A percentile compares a stretch with the other conserved stretches of the same genome.
phyloP scores from a whole-genome alignment of 2,888 invertebrate genomes.

The Oxytorus armatus region DNA sequence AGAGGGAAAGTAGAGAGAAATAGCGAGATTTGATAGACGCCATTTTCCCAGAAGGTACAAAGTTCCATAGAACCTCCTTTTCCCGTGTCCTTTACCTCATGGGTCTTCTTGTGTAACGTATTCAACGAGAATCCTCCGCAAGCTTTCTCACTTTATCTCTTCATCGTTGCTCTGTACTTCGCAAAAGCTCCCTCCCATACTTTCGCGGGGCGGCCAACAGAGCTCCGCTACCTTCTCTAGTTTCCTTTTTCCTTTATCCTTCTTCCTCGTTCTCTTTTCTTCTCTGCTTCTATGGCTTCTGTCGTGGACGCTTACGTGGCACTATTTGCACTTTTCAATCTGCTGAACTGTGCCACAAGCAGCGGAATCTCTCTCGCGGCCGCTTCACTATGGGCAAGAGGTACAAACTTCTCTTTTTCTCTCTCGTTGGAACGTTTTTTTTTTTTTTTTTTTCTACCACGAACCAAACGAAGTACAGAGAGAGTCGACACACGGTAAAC shows the following conservation, averaged over 20 bases:
- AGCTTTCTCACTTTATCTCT: constrained; percentile 35
- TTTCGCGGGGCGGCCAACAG: constrained; percentile 19
- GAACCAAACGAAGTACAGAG: constrained; percentile 57
- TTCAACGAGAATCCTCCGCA: constrained; percentile 52
- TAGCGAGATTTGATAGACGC: constrained; percentile 37
- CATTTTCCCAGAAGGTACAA: constrained; percentile 57
- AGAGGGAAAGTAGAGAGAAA: constrained; percentile 29
- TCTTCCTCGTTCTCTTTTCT: constrained; percentile 41
- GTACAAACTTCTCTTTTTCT: constrained; percentile 43
- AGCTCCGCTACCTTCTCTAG: background rate
- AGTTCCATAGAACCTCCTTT: constrained; percentile 52
- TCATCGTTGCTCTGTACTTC: constrained; percentile 55
- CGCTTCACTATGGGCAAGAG: constrained; percentile 5
- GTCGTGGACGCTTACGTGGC: constrained; percentile 61
- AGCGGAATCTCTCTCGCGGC: constrained; percentile 13
- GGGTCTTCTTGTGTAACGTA: constrained; percentile 45
- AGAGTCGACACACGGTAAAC: constrained; percentile 68
- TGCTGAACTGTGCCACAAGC: constrained; percentile 54
- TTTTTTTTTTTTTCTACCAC: constrained; percentile 12
- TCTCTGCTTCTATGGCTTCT: constrained; percentile 17
- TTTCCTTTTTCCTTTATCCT: constrained; percentile 27
- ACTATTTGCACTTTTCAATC: constrained; percentile 69
- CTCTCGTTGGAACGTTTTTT: background rate
- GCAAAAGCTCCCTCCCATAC: constrained; percentile 32
- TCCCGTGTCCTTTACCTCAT: constrained; percentile 33